Evolutionary conservation across 2,113 vertebrate species (phyloP), one percentile per base, ranked within the genome.

Genomic region (Oplegnathus fasciatus): DNA sequence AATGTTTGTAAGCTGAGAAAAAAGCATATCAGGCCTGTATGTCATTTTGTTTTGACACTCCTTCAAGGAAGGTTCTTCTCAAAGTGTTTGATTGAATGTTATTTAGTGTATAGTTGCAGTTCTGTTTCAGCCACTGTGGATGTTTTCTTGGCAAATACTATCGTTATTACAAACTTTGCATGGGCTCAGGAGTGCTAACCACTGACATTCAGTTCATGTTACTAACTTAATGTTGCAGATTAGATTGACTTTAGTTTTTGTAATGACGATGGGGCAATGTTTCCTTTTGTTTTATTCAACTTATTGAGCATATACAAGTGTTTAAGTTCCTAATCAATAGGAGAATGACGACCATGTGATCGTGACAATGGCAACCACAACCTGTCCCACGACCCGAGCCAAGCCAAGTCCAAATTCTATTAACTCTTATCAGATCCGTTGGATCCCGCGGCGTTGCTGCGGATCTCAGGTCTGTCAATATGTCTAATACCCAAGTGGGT

Each of bases 11-110:
- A 87, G 80, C 75, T 44, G 46, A 80, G 71, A 30, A 32, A 73
- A 82, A 75, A 73, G 52, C 24, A 46, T 20, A 42, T 82, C n/a
- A 28, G 28, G 20, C 18, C 60, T 55, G 7, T 80, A 34, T 74
- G 55, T 81, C 40, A 78, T 69, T 42, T 8, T 62, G 66, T 52
- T 86, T 82, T 65, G 64, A 78, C 82, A 67, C 34, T 69, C 11
- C 37, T 57, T 65, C 64, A 64, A 57, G 28, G 24, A 75, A 66
- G 48, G 28, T 71, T 89, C 9, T 15, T 32, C 60, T 72, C 32
- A 71, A 32, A 72, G 9, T 13, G 50, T 26, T 34, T 46, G 30
- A 37, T 70, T 67, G 50, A 72, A 60, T 44, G 55, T 44, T 72
- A 14, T 79, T 22, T 48, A 48, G 24, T 74, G 26, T 75, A 4